Conservation (phyloP, 2,113 vertebrate species). For the Aptenodytes patagonicus region DNA sequence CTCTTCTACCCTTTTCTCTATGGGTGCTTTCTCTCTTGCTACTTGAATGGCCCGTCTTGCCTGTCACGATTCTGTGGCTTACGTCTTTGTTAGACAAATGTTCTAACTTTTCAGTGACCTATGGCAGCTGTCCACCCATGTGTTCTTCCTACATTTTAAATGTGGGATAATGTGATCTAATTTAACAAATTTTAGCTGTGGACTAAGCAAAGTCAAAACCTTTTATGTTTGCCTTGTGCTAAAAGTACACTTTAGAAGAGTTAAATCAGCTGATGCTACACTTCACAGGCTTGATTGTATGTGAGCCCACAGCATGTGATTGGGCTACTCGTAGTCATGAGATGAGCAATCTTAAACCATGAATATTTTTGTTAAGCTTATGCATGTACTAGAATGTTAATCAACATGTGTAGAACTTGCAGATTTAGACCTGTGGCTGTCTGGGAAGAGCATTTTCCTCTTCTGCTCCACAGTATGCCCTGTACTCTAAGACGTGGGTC, state of each 20-base stretch:
- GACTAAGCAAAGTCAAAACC: not conserved
- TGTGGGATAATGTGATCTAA: not conserved
- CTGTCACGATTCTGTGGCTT: not conserved
- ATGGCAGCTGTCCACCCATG: accelerated
- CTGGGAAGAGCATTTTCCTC: not conserved
- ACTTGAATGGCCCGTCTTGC: not conserved
- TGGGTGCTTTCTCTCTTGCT: not conserved
- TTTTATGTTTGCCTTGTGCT: not conserved
- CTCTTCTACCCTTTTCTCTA: not conserved
- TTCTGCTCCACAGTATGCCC: not conserved
- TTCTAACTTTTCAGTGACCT: not conserved
- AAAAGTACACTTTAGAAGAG: not conserved
- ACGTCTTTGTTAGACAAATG: not conserved
- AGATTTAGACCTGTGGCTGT: not conserved
- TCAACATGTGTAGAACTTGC: not conserved
- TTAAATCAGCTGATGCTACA: not conserved
- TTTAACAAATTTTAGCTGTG: not conserved
- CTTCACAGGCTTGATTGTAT: not conserved
- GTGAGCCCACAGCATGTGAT: not conserved
- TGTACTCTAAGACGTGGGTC: accelerated
- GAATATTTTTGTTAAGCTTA: not conserved
- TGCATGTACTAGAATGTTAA: not conserved
- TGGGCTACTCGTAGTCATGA: not conserved
- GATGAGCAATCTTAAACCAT: not conserved
- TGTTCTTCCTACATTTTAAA: not conserved